Evolutionary conservation across 1,140 invertebrate genomes (phyloP).

Genomic region (Lucilia sericata): DNA sequence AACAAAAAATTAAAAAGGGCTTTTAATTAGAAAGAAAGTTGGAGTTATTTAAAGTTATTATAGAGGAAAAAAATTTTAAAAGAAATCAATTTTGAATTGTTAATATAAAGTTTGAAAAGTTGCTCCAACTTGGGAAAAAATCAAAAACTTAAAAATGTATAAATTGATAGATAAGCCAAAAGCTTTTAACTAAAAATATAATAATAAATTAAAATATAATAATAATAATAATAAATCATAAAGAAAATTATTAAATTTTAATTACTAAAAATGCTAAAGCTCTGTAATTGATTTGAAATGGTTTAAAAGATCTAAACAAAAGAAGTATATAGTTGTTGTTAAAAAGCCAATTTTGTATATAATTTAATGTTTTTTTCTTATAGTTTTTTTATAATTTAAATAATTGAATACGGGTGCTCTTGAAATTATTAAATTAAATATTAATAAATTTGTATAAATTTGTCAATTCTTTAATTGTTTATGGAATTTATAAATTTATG

Average conservation of each 20-base stretch:
- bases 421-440: background rate
- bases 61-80: background rate
- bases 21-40: background rate
- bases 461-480: background rate
- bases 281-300: conserved; percentile 44
- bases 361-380: background rate
- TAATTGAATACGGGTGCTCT: background rate
- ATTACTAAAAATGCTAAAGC: conserved; percentile 41
- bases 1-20: background rate
- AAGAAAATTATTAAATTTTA: background rate
- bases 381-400: background rate
- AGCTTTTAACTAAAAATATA: background rate
- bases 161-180: background rate
- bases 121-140: background rate
- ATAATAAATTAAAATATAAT: background rate
- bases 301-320: background rate
- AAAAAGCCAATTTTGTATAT: conserved; percentile 8
- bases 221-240: background rate
- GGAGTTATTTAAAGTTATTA: too few species aligned
- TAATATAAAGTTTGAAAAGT: too few species aligned
- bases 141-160: background rate
- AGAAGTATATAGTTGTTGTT: background rate
- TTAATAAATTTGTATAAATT: background rate
- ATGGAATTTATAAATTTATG: background rate
- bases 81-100: background rate